Evolutionary conservation across 2,888 invertebrate species (phyloP).

Genomic region (Heliconius erato): DNA sequence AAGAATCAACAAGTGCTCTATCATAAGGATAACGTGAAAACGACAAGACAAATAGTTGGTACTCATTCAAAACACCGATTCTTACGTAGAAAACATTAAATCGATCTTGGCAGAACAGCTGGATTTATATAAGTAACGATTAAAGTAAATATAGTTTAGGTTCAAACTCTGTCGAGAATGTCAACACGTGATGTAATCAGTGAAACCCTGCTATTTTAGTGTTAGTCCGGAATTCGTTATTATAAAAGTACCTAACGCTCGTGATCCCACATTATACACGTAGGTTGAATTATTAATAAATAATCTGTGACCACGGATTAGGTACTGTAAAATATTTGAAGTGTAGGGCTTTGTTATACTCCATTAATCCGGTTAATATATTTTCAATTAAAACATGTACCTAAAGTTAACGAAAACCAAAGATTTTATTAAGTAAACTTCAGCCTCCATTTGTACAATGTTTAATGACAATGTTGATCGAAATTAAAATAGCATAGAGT

Average conservation of each 20-base stretch:
- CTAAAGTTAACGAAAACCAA: neutral
- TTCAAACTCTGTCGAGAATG: conserved; percentile 66
- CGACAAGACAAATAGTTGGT: conserved; percentile 59
- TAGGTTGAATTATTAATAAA: conserved; percentile 60
- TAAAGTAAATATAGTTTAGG: conserved; percentile 67
- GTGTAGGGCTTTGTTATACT: neutral
- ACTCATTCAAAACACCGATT: conserved; percentile 62
- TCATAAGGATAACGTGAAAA: conserved; percentile 43
- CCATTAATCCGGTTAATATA: neutral
- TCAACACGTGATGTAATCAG: conserved; percentile 76
- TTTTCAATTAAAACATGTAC: neutral
- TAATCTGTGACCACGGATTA: conserved; percentile 41
- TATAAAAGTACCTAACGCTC: conserved; percentile 59
- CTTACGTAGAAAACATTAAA: conserved; percentile 75
- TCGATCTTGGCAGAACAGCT: conserved; percentile 73
- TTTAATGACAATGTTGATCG: too few relatives aligned
- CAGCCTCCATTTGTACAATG: neutral
- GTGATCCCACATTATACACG: conserved; percentile 56
- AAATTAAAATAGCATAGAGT: neutral
- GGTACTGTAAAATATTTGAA: too few relatives aligned
- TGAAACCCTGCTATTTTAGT: conserved; percentile 75
- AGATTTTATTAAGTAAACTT: neutral
- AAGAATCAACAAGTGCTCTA: conserved; percentile 44
- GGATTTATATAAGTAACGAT: conserved; percentile 67
- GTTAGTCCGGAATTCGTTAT: conserved; percentile 69